Conservation (phyloP, 2,888 invertebrate species). For the Fragum fragum region DNA sequence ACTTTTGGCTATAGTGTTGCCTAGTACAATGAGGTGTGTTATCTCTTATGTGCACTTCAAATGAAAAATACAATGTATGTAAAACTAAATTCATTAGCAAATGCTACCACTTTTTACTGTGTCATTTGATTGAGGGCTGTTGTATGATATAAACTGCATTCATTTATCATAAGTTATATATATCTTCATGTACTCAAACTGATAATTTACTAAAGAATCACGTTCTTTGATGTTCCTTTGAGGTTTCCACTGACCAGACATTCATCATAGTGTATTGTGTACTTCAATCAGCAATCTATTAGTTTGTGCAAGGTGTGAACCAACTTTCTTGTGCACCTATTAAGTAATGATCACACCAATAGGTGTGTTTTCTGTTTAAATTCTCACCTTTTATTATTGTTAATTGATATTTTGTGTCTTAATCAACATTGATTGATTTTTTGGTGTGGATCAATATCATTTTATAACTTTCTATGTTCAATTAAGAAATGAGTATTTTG, state of each 20-base stretch:
- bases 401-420: conserved; percentile 1
- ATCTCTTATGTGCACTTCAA: too few relatives aligned
- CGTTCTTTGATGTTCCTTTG: conserved; percentile 26
- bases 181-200: not conserved
- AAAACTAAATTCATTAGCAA: too few relatives aligned
- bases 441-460: too few relatives aligned
- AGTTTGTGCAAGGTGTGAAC: conserved; percentile 22
- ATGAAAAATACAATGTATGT: too few relatives aligned
- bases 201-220: not conserved
- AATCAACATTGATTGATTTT: not conserved
- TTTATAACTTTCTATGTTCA: too few relatives aligned
- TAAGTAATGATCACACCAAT: not conserved
- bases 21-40: too few relatives aligned
- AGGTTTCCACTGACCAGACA: not conserved
- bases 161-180: not conserved
- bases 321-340: not conserved
- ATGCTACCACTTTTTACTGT: too few relatives aligned
- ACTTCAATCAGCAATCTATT: not conserved
- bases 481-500: too few relatives aligned
- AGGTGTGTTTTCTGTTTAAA: not conserved
- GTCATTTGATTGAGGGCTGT: conserved; percentile 14
- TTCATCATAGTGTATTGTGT: conserved; percentile 10
- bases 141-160: conserved; percentile 25
- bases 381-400: conserved; percentile 1
- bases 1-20: too few relatives aligned